A percentile compares a stretch with the other conserved stretches of the same genome.
These are phyloP conservation scores for Dreissena polymorpha DNA, from an alignment of 1,140 invertebrate species.

Conservation along the genomic window DNA sequence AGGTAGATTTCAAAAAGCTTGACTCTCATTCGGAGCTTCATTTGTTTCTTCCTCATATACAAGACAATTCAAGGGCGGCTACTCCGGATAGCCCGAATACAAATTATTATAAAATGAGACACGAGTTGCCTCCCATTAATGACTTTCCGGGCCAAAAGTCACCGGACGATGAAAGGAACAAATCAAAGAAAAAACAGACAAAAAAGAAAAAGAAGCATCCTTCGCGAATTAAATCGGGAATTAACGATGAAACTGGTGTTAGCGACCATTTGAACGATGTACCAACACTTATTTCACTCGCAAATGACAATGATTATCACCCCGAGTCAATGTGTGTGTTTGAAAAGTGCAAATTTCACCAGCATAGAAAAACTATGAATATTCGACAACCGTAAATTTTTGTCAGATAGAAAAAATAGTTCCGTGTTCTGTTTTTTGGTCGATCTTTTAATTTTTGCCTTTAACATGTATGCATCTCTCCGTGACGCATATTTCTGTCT, in stretches of 20 bases:
- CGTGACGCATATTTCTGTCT: background rate
- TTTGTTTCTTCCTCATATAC: slow-evolving; percentile 65
- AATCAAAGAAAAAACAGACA: slow-evolving; percentile 45
- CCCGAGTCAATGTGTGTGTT: slow-evolving; percentile 59
- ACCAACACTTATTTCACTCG: slow-evolving; percentile 62
- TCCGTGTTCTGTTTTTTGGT: background rate
- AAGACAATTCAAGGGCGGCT: slow-evolving; percentile 40
- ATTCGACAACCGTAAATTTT: slow-evolving; percentile 46
- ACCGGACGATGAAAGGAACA: slow-evolving; percentile 24
- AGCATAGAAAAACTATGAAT: slow-evolving; percentile 33
- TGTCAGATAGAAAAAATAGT: too few species aligned
- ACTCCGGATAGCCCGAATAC: slow-evolving; percentile 30
- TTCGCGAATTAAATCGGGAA: slow-evolving; percentile 50
- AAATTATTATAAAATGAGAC: background rate
- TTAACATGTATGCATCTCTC: background rate
- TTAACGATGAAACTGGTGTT: slow-evolving; percentile 51
- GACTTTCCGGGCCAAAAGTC: slow-evolving; percentile 32
- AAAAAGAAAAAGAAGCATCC: slow-evolving; percentile 55
- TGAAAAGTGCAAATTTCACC: slow-evolving; percentile 60
- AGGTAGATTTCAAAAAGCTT: slow-evolving; percentile 63
- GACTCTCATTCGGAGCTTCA: slow-evolving; percentile 62
- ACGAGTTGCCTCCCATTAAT: slow-evolving; percentile 35
- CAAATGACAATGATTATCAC: slow-evolving; percentile 53
- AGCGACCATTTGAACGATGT: slow-evolving; percentile 64
- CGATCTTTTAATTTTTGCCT: background rate